These are phyloP conservation scores for Eumerus sabulonum DNA, from an alignment of 2,888 invertebrate genomes.

Conservation along the genomic window DNA sequence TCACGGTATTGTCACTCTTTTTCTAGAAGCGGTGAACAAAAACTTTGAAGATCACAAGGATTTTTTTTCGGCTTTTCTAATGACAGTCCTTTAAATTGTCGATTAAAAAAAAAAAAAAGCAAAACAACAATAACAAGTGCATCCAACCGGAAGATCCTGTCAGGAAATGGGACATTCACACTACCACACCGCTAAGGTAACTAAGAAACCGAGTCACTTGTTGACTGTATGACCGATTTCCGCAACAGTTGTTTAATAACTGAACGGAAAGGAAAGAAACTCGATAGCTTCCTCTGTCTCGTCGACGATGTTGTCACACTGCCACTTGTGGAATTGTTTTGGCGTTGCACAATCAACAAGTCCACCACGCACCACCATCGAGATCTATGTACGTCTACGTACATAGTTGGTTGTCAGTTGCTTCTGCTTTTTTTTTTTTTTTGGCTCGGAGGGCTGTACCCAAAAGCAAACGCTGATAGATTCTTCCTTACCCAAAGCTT, in stretches of 20 bases:
- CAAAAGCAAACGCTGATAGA: conserved; percentile 51
- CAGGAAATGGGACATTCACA: conserved; percentile 19
- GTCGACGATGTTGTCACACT: conserved; percentile 46
- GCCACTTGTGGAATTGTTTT: conserved; percentile 68
- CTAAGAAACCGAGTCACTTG: conserved; percentile 44
- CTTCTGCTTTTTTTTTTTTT: conserved; percentile 14
- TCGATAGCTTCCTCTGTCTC: conserved; percentile 58
- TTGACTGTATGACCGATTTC: conserved; percentile 67
- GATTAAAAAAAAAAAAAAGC: background rate
- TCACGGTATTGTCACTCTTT: too few relatives aligned
- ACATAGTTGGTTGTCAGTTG: conserved; percentile 25
- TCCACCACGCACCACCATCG: conserved; percentile 44
- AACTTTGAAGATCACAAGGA: background rate
- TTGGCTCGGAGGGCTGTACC: conserved; percentile 66
- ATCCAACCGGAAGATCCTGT: conserved; percentile 7
- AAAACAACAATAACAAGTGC: background rate
- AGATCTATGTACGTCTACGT: background rate
- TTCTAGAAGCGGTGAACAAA: too few relatives aligned
- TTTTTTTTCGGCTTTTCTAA: background rate
- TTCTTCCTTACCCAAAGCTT: conserved; percentile 15
- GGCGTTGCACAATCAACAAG: conserved; percentile 68
- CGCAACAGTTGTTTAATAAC: conserved; percentile 69
- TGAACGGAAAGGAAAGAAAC: conserved; percentile 62
- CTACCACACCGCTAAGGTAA: conserved; percentile 6
- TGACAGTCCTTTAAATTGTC: background rate